phyloP scores from a whole-genome alignment of 2,888 invertebrate genomes.

The Scrobipalpa costella region DNA sequence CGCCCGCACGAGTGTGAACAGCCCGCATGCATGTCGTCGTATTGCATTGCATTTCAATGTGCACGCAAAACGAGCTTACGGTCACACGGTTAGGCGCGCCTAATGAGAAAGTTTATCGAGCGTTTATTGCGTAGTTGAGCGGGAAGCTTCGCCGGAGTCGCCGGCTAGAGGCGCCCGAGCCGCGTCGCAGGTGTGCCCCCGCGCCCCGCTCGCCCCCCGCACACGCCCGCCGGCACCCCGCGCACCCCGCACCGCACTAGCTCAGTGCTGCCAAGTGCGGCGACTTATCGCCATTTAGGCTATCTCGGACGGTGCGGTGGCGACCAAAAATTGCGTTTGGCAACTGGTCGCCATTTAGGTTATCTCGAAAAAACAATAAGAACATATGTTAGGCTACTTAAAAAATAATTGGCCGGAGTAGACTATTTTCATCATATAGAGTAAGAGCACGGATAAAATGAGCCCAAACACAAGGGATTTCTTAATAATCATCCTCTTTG shows the following conservation, averaged over 20 bases:
- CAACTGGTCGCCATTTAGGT: too few relatives aligned
- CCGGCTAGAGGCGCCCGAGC: slow-evolving; percentile 60
- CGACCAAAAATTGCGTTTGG: too few relatives aligned
- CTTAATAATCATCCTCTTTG: too few relatives aligned
- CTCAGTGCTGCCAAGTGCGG: too few relatives aligned
- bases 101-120: slow-evolving; percentile 82
- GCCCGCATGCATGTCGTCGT: slow-evolving; percentile 61
- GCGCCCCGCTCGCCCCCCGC: slow-evolving; percentile 45
- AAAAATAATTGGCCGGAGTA: too few relatives aligned
- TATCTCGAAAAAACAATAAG: too few relatives aligned
- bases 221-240: slow-evolving; percentile 47
- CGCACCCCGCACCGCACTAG: slow-evolving; percentile 46
- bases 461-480: too few relatives aligned
- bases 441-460: too few relatives aligned
- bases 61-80: slow-evolving; percentile 75
- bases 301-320: too few relatives aligned
- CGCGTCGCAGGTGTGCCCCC: slow-evolving; percentile 46
- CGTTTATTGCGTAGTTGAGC: slow-evolving; percentile 80
- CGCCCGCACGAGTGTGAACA: slow-evolving; percentile 54
- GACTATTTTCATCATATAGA: too few relatives aligned
- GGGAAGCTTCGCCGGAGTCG: slow-evolving; percentile 72
- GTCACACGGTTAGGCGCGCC: slow-evolving; percentile 79
- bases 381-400: too few relatives aligned
- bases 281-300: too few relatives aligned
- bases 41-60: slow-evolving; percentile 68